phyloP scores from a whole-genome alignment of 2,888 invertebrate species.

The Blera fallax region DNA sequence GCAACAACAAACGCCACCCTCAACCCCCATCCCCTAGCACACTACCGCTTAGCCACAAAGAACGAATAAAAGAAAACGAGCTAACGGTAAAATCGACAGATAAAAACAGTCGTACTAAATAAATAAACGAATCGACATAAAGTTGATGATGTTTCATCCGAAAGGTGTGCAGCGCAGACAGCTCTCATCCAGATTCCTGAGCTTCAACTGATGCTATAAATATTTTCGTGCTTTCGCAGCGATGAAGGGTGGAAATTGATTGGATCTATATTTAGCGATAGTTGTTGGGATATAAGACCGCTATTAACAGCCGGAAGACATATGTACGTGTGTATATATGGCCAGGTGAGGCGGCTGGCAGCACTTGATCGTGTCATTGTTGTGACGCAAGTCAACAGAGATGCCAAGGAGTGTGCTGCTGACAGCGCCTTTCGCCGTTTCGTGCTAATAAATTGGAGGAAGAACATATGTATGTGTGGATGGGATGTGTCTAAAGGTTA shows the following conservation, averaged over 20 bases:
- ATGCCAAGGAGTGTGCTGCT: not conserved
- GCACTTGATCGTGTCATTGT: not conserved
- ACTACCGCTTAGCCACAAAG: not conserved
- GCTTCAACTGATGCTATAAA: not conserved
- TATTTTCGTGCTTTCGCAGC: not conserved
- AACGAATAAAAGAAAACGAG: not conserved
- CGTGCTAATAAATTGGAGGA: no score
- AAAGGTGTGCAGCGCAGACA: not conserved
- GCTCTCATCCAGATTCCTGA: not conserved
- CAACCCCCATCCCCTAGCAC: no score
- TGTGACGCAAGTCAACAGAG: not conserved
- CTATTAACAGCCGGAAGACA: not conserved
- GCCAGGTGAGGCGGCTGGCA: not conserved
- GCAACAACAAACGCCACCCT: no score
- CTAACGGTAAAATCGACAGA: not conserved
- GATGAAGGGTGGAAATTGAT: conserved; percentile 15
- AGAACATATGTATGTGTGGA: no score
- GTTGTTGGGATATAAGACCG: not conserved
- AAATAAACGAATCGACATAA: conserved; percentile 8
- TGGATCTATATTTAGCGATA: conserved; percentile 20
- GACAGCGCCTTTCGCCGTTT: no score
- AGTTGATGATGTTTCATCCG: conserved; percentile 5
- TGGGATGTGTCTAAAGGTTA: no score
- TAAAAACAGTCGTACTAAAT: not conserved
- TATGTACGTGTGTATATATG: not conserved